phyloP scores from a whole-genome alignment of 2,113 vertebrate species.

The Ceuthmochares aereus region DNA sequence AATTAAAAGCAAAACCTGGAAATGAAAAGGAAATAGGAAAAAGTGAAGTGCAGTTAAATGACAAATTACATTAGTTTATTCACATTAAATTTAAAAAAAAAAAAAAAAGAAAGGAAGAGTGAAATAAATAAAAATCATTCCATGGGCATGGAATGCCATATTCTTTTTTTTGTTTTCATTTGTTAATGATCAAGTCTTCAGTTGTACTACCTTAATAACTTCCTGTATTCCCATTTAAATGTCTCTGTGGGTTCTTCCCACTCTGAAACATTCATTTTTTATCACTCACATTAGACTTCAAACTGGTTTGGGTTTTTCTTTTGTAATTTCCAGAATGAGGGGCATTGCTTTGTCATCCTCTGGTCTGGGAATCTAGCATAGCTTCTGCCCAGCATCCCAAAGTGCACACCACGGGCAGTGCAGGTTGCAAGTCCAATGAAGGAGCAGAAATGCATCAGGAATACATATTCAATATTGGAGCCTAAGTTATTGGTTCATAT shows the following conservation, averaged over 20 bases:
- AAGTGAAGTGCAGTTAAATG: not conserved
- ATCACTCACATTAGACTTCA: not conserved
- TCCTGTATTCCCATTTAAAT: not conserved
- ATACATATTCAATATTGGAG: fast-evolving
- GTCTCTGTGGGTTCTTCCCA: not conserved
- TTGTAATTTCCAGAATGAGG: not conserved
- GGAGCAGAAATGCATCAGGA: not conserved
- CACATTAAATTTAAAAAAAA: not conserved
- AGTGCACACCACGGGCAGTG: not conserved
- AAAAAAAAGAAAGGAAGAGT: fast-evolving
- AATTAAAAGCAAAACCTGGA: not conserved
- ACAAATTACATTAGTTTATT: not conserved
- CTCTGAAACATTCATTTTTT: not conserved
- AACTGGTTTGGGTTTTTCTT: not conserved
- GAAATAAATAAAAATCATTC: not conserved
- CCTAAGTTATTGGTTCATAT: not conserved
- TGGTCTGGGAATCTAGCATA: not conserved
- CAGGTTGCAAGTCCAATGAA: not conserved
- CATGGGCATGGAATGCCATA: not conserved
- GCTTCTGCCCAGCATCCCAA: not conserved
- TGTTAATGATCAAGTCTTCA: not conserved
- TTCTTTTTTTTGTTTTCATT: not conserved
- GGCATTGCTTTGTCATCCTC: not conserved
- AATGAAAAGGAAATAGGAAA: not conserved
- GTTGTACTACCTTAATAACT: not conserved